These are phyloP conservation scores for Ailuropoda melanoleuca DNA, from an alignment of 2,113 vertebrate genomes.

Conservation along the genomic window DNA sequence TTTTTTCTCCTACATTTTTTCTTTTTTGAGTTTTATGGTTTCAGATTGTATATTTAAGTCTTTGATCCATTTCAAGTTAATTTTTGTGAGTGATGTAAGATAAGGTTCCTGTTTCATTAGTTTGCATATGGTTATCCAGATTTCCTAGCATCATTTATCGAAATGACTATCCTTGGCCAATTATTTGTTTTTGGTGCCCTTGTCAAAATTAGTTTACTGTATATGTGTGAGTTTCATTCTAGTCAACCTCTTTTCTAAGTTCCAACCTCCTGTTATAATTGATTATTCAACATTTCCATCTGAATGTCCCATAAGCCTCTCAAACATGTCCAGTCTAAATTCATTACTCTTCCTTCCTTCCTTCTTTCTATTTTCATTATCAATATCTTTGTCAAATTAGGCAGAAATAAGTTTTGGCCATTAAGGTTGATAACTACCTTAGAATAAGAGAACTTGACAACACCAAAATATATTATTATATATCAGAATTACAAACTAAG, in stretches of 20 bases:
- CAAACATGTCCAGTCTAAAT: neutral
- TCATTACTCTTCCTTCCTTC: neutral
- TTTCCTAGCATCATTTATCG: neutral
- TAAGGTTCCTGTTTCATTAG: neutral
- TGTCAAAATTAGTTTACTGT: neutral
- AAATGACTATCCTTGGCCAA: neutral
- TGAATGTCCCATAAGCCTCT: neutral
- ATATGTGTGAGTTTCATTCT: neutral
- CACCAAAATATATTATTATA: neutral
- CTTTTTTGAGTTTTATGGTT: neutral
- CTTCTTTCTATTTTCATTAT: conserved; percentile 18
- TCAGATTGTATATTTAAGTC: neutral
- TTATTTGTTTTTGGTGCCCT: neutral
- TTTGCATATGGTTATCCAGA: neutral
- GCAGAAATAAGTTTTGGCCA: neutral
- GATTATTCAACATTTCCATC: neutral
- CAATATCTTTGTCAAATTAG: neutral
- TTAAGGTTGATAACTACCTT: neutral
- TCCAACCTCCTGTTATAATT: neutral
- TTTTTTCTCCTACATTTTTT: neutral
- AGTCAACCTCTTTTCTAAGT: neutral
- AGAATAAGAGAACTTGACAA: neutral
- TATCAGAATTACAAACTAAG: neutral
- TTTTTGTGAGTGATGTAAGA: neutral
- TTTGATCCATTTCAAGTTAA: neutral